These are phyloP conservation scores for Ganaspis sp. DNA, from an alignment of 1,140 invertebrate species.

Conservation along the genomic window DNA sequence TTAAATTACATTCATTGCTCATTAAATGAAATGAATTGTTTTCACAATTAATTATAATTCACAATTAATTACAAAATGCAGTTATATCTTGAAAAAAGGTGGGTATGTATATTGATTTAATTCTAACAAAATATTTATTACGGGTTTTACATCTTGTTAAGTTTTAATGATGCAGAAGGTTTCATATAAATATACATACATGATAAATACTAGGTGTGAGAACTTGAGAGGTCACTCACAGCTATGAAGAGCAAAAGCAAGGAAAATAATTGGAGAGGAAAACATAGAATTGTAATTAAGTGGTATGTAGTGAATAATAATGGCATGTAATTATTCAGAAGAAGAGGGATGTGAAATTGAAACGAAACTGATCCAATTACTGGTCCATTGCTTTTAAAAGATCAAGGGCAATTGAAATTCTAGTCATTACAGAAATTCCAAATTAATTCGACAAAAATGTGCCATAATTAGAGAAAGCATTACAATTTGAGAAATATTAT, in stretches of 20 bases:
- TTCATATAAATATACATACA: not conserved
- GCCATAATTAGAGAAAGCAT: too few species aligned
- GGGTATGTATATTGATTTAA: too few species aligned
- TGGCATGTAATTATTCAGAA: conserved; percentile 7
- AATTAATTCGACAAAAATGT: too few species aligned
- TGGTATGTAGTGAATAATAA: not conserved
- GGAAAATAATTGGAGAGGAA: not conserved
- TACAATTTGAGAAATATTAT: too few species aligned
- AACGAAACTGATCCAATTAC: not conserved
- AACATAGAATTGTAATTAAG: not conserved
- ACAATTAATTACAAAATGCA: too few species aligned
- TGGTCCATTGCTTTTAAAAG: not conserved
- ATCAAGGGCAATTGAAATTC: not conserved
- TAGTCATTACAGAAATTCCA: too few species aligned
- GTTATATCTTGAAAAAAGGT: too few species aligned
- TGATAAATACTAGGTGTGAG: not conserved
- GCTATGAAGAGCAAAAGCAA: not conserved
- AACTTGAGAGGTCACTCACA: not conserved
- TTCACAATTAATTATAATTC: too few species aligned
- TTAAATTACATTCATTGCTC: too few species aligned
- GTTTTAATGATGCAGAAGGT: not conserved
- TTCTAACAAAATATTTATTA: not conserved
- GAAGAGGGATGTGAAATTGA: not conserved
- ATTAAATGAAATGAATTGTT: too few species aligned
- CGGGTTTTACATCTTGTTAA: not conserved